Percentiles rank a stretch among this genome's conserved stretches.
Evolutionary conservation across 2,797 vertebrate genomes (phyloP).

Genomic region (Coluber constrictor): DNA sequence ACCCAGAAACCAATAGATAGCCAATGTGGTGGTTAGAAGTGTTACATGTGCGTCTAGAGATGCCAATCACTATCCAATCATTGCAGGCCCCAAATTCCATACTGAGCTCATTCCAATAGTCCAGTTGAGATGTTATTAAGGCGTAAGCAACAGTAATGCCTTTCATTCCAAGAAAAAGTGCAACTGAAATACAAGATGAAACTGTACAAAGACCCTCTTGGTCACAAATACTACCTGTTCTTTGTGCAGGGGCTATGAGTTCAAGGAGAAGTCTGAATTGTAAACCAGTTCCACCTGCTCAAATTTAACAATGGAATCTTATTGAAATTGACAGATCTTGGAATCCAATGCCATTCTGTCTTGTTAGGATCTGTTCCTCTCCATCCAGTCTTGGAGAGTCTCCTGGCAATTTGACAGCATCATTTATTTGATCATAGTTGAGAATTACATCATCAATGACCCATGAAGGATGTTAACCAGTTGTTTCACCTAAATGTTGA

Average conservation of each 20-base stretch:
- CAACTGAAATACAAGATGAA: not conserved
- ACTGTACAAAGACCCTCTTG: not conserved
- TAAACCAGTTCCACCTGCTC: not conserved
- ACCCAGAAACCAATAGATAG: not conserved
- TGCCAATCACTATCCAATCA: not conserved
- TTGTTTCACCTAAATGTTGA: not conserved
- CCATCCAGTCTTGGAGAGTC: not conserved
- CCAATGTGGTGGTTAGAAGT: not conserved
- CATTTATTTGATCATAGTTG: not conserved
- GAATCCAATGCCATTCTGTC: not conserved
- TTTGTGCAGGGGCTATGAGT: not conserved
- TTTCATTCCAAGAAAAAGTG: not conserved
- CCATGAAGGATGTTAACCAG: not conserved
- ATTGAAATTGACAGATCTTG: not conserved
- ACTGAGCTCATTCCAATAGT: not conserved
- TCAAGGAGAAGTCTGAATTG: not conserved
- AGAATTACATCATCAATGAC: not conserved
- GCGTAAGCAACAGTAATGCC: not conserved
- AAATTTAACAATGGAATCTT: not conserved
- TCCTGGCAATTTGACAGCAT: not conserved
- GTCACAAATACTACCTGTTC: not conserved
- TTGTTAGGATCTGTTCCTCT: not conserved
- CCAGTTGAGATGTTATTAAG: not conserved
- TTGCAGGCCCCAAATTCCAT: not conserved
- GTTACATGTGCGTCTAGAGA: not conserved